Conservation (phyloP, 2,797 vertebrate genomes). For the Pseudomugil gertrudae region DNA sequence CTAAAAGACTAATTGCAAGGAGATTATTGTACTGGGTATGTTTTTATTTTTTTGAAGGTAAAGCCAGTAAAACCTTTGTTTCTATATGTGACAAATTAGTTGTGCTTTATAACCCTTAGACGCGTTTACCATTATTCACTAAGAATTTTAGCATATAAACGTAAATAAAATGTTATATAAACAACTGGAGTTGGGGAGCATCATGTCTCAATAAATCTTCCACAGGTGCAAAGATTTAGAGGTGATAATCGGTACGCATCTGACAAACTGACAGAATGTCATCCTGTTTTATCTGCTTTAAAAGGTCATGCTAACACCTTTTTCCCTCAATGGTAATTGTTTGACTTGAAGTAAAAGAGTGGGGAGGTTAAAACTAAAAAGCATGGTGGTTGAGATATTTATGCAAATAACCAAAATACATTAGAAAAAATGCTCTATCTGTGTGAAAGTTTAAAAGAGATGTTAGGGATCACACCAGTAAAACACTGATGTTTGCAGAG, state of each 20-base stretch:
- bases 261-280: conserved; percentile 36
- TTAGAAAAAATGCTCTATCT: not conserved
- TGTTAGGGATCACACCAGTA: not conserved
- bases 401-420: not conserved
- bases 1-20: too few species aligned
- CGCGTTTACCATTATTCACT: not conserved
- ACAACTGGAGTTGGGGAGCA: conserved; percentile 21
- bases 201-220: conserved; percentile 48
- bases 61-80: too few species aligned
- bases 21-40: too few species aligned
- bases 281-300: conserved; percentile 46
- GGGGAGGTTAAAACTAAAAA: conserved; percentile 18
- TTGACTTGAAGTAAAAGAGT: conserved; percentile 15
- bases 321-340: conserved; percentile 33
- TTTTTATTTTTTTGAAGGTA: too few species aligned
- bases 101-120: not conserved
- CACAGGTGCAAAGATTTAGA: conserved; percentile 42
- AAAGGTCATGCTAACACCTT: conserved; percentile 64
- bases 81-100: too few species aligned
- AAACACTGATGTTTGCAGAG: not conserved
- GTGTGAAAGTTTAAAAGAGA: not conserved
- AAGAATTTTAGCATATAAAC: not conserved
- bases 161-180: conserved; percentile 4
- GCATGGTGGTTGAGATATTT: conserved; percentile 9
- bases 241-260: conserved; percentile 42